These are phyloP conservation scores for Linnaemya vulpina DNA, from an alignment of 2,888 invertebrate species.

Conservation along the genomic window DNA sequence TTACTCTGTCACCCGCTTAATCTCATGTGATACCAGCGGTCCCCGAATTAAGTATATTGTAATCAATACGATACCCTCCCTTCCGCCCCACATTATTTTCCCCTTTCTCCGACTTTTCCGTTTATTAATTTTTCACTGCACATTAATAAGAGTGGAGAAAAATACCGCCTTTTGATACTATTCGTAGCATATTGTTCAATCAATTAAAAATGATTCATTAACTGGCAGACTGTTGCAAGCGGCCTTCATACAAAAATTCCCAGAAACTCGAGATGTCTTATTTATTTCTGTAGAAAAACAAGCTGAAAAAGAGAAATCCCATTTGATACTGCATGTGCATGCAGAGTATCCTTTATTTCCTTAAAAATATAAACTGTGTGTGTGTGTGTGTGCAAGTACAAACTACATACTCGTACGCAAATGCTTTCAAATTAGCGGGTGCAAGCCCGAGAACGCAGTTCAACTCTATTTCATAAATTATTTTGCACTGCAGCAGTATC, in stretches of 20 bases:
- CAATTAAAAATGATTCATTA: constrained; percentile 62
- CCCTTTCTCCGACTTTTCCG: background rate
- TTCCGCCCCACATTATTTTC: background rate
- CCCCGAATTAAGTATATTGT: constrained; percentile 27
- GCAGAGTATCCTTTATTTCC: constrained; percentile 17
- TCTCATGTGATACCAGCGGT: background rate
- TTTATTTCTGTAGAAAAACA: constrained; percentile 26
- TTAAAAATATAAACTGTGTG: background rate
- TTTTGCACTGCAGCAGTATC: background rate
- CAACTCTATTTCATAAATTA: background rate
- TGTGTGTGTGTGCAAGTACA: too few relatives aligned
- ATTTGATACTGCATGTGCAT: background rate
- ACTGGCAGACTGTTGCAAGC: constrained; percentile 39
- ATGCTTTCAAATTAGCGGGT: background rate
- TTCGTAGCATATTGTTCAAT: constrained; percentile 34
- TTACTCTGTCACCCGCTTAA: constrained; percentile 51
- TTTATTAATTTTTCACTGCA: background rate
- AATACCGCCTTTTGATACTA: constrained; percentile 41
- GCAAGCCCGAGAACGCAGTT: background rate
- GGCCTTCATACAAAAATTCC: constrained; percentile 28
- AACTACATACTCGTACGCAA: background rate
- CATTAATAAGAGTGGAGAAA: constrained; percentile 9
- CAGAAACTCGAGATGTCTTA: constrained; percentile 20
- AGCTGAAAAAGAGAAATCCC: background rate
- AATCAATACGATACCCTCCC: background rate